Evolutionary conservation across 2,797 vertebrate species (phyloP), one percentile per base, ranked within the genome.

Genomic region (Sebastes steindachneri): DNA sequence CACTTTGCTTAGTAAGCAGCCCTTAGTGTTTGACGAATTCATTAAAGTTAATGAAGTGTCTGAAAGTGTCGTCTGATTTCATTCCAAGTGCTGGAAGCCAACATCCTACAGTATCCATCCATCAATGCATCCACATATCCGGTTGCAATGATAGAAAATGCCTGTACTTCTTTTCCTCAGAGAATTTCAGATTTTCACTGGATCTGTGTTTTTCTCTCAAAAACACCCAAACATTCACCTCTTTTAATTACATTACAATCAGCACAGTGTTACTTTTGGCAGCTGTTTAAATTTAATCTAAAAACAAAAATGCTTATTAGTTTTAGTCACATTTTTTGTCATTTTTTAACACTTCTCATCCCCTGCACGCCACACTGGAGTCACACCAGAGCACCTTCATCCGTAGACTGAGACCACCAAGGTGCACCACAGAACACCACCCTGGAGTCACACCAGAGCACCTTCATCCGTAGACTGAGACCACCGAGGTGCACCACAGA

Each of bases 21-120:
- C 10, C 54, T 48, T 1, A 9, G 54, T 63, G 63, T 73, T 55
- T 60, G 15, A 57, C 37, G 4, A 58, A 63, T 57, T 29, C 31
- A 65, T 77, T 19, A 60, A 68, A 81, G 63, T 55, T 76, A 78
- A 75, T 75, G 23, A 78, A 53, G 73, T 68, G 66, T 25, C 58
- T 29, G 21, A 9, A 31, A 28, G 26, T 31, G 67, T 26, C 15
- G 31, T 64, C n/a, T 75, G 62, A 64, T 73, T 75, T 73, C 19
- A 29, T 15, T 72, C 63, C 77, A 77, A 68, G 33, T 28, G 48
- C 62, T 7, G 23, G n/a, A 70, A 71, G 65, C 31, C 72, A 75
- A 21, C 25, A 23, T 41, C 25, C 48, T 15, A 19, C 55, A 75
- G 28, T 9, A 17, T 58, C 55, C 48, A 59, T 69, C 51, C 63